Conservation (phyloP, 2,888 invertebrate genomes). For the Hydrotaea cyrtoneurina region DNA sequence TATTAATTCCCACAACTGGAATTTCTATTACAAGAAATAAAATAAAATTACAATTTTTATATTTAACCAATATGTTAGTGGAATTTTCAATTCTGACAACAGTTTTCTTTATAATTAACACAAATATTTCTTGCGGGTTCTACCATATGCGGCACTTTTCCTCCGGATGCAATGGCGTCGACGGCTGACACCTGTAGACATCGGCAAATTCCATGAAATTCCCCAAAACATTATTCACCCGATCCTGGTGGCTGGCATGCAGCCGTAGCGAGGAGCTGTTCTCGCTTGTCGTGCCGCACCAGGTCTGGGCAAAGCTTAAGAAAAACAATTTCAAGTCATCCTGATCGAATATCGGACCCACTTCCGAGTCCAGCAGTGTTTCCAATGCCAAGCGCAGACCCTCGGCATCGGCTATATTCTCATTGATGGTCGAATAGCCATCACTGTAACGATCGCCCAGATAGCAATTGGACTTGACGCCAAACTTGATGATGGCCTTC, state of each 20-base stretch:
- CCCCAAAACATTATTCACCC: slow-evolving; percentile 76
- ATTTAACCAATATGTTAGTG: too few species aligned
- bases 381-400: slow-evolving; percentile 76
- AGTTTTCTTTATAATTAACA: background rate
- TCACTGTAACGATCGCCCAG: slow-evolving; percentile 72
- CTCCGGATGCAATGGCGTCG: slow-evolving; percentile 73
- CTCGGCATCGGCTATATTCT: slow-evolving; percentile 78
- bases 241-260: slow-evolving; percentile 74
- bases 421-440: slow-evolving; percentile 74
- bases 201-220: slow-evolving; percentile 76
- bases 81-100: background rate
- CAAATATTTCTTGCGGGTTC: too few species aligned
- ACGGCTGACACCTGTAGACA: slow-evolving; percentile 71
- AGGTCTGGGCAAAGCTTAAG: slow-evolving; percentile 76
- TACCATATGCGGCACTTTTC: slow-evolving; percentile 78
- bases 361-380: slow-evolving; percentile 65
- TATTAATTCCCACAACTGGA: too few species aligned
- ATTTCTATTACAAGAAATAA: too few species aligned
- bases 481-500: slow-evolving; percentile 75
- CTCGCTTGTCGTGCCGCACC: slow-evolving; percentile 72
- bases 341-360: slow-evolving; percentile 44
- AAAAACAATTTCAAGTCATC: slow-evolving; percentile 72
- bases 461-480: slow-evolving; percentile 74
- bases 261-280: slow-evolving; percentile 26
- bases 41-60: too few species aligned